phyloP scores from a whole-genome alignment of 2,888 invertebrate genomes.

The Philonicus albiceps region DNA sequence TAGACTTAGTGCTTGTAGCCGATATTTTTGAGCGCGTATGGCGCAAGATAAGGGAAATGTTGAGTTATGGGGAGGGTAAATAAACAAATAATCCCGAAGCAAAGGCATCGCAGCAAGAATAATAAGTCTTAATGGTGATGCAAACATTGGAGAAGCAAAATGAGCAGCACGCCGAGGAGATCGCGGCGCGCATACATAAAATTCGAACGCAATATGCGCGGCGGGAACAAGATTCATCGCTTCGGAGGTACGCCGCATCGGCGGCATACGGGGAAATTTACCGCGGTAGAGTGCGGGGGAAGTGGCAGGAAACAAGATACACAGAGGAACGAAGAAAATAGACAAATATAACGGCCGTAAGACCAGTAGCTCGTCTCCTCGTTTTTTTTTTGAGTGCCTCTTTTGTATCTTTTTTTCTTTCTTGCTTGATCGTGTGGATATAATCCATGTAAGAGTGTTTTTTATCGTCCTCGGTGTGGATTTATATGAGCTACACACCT shows the following conservation, averaged over 20 bases:
- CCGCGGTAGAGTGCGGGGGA: not conserved
- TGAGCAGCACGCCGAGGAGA: conserved; percentile 8
- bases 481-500: conserved; percentile 25
- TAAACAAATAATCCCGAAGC: conserved; percentile 30
- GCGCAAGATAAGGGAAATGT: conserved; percentile 16
- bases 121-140: conserved; percentile 27
- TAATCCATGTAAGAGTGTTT: conserved; percentile 62
- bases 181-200: conserved; percentile 31
- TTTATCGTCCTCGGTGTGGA: conserved; percentile 61
- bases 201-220: conserved; percentile 17
- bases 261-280: not conserved
- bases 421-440: conserved; percentile 56
- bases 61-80: conserved; percentile 24
- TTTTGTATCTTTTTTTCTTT: conserved; percentile 67
- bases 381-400: conserved; percentile 58
- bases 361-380: conserved; percentile 64
- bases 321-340: conserved; percentile 41
- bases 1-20: not conserved
- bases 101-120: conserved; percentile 15
- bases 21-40: not conserved
- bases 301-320: not conserved
- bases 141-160: conserved; percentile 25
- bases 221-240: not conserved
- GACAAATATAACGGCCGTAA: conserved; percentile 45
- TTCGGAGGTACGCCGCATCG: not conserved